Evolutionary conservation across 2,797 vertebrate species (phyloP), one percentile per base, ranked within the genome.

Genomic region (Podargus strigoides): DNA sequence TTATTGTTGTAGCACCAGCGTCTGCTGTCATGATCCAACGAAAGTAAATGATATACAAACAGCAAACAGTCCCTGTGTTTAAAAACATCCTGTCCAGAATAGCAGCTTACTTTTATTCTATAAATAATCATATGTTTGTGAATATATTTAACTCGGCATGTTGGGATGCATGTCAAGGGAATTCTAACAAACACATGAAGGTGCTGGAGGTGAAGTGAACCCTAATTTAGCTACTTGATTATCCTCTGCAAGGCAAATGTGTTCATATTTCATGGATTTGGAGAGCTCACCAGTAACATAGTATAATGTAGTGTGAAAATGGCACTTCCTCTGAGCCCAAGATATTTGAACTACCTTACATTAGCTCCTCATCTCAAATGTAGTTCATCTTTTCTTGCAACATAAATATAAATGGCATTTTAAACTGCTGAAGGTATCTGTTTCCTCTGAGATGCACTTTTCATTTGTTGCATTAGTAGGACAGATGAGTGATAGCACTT

Each of bases 361-460:
- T 64, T 39, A 91, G 37, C 85, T 89, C 24, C 50, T 10, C 17
- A 2, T 64, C 66, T 60, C 41, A 30, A 78, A 94, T 7, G 30
- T 9, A 32, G 68, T 8, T 63, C 42, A 27, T 85, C 30, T 52
- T 37, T 9, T 52, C 59, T 53, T 30, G 58, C 66, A 81, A 82
- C 58, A 53, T 13, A 17, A 80, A 85, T 22, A 63, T 39, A 50
- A 85, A 70, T n/a, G 62, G 41, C 28, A n/a, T 62, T 68, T 90
- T 10, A 64, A 77, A 28, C 19, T 34, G 77, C 85, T 60, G 83
- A 39, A 66, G n/a, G 70, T 59, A 76, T 83, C 92, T 69, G 49
- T 84, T 80, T 85, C 67, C 68, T 79, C 80, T 10, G 67, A 77
- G 63, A 49, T 73, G 69, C 70, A 70, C 87, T 96, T 92, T 95